Base-by-base conservation (phyloP, 1,140 invertebrate genomes). In the Agrilus planipennis region DNA sequence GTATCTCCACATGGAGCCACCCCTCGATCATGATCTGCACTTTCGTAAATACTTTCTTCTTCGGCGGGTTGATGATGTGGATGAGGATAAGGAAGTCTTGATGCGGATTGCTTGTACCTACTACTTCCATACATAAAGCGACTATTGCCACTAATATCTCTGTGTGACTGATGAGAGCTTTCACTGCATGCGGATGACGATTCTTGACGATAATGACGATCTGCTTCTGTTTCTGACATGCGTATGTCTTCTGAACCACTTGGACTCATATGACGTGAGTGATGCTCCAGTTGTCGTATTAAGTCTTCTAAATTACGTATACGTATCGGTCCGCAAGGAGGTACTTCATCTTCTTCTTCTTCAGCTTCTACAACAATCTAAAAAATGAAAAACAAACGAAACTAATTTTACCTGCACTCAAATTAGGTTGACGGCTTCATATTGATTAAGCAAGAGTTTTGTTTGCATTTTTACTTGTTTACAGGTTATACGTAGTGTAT, bases 261-360 rank as follows among this genome's bases (percentile, higher is more conserved):
- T 10, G 87, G 86, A 58, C 86, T 90, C 79, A 86, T 85, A 60
- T 89, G 86, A 4, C 85, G 70, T 29, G 79, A 76, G 60, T 91
- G 87, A 57, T 90, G 84, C 60, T 93, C 87, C 39, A 94, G 64
- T 62, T 91, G 86, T 31, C 88, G 68, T 44, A 93, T 89, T 15
- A 94, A 71, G 60, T 93, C 89, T 62, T 92, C 89, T 38, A 94
- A 64, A 58, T 87, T 93, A 23, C 89, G 72, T 55, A 93, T 92
- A 31, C 89, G 72, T 50, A 84, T 76, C 2, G 79, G 77, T 21
- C 80, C 79, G 41, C 79, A 81, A 1, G 75, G 70, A 1, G 73
- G 77, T n/a, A 74, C 68, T 38, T 79, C 77, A 34, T 82, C 79
- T 21, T 79, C 76, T 36, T 79, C 76, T 30, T 81, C 78, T 49